phyloP scores from a whole-genome alignment of 2,888 invertebrate genomes.

The Campoletis raptor region DNA sequence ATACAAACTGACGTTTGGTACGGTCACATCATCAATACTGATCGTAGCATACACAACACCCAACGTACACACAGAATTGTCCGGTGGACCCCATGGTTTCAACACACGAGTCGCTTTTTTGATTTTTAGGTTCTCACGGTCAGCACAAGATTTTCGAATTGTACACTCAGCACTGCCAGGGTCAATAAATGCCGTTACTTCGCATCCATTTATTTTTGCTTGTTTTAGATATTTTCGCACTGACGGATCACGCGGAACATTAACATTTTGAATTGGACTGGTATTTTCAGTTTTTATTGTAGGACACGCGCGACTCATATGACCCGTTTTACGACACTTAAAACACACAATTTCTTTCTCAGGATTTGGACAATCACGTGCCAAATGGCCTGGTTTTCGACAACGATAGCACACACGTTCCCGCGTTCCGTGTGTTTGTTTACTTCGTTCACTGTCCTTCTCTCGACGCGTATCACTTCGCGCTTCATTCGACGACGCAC shows the following conservation, averaged over 20 bases:
- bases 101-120: background rate
- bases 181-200: conserved; percentile 12
- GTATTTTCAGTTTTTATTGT: background rate
- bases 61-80: background rate
- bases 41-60: background rate
- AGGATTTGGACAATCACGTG: background rate
- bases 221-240: conserved; percentile 3
- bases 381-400: background rate
- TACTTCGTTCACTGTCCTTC: too few species aligned
- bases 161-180: conserved; percentile 45
- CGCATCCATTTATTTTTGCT: background rate
- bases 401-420: background rate
- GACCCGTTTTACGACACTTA: conserved; percentile 4
- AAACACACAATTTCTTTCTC: background rate
- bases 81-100: conserved; percentile 32
- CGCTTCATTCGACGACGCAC: too few species aligned
- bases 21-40: background rate
- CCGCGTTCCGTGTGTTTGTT: too few species aligned
- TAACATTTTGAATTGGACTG: background rate
- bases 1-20: background rate
- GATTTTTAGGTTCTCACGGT: conserved; percentile 9
- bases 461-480: too few species aligned
- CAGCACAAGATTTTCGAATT: background rate
- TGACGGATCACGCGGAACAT: background rate
- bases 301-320: background rate